phyloP scores from a whole-genome alignment of 1,140 invertebrate genomes.

The Steinernema khuongi region DNA sequence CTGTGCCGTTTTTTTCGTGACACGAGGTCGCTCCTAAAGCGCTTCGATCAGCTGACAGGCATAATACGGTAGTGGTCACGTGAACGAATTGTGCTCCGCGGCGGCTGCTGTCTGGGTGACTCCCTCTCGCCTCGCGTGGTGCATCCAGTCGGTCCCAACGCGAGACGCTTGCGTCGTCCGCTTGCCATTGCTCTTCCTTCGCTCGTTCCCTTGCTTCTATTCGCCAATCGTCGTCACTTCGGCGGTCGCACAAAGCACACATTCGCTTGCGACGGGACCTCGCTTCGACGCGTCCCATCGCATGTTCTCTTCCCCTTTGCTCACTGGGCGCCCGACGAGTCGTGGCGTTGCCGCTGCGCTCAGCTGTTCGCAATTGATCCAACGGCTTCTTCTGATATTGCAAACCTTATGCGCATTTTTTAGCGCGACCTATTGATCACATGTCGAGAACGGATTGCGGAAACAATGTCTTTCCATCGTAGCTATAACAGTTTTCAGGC shows the following conservation, averaged over 20 bases:
- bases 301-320: background rate
- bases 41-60: background rate
- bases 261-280: too few relatives aligned
- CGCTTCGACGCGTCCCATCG: too few relatives aligned
- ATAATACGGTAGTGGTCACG: background rate
- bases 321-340: background rate
- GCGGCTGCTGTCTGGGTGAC: background rate
- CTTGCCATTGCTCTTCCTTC: background rate
- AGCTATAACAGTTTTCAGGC: background rate
- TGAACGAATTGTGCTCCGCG: background rate
- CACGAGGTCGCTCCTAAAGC: background rate
- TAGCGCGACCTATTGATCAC: too few relatives aligned
- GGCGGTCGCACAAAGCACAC: too few relatives aligned
- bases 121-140: background rate
- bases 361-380: conserved; percentile 10
- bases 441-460: too few relatives aligned
- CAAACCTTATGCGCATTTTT: background rate
- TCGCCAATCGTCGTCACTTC: too few relatives aligned
- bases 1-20: background rate
- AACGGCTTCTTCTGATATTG: background rate
- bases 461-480: too few relatives aligned
- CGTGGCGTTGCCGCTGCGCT: background rate
- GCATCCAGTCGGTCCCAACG: background rate
- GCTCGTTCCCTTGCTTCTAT: background rate
- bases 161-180: background rate